Base-by-base conservation (phyloP, 2,797 vertebrate species). In the Valencia hispanica region DNA sequence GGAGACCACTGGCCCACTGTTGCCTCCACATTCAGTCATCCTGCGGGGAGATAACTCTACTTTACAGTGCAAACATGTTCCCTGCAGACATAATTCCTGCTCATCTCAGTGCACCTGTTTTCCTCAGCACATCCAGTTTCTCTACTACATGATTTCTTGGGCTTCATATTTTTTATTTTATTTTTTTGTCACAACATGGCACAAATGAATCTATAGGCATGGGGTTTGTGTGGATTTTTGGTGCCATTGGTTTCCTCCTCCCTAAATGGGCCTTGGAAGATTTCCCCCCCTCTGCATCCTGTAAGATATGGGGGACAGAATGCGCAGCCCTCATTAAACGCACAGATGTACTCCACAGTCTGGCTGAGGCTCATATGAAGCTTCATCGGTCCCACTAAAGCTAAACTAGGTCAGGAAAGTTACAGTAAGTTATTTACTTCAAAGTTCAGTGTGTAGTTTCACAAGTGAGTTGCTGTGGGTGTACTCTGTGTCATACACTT, bases 371-470 rank as follows among this genome's bases (percentile, higher is more conserved):
- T 57, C 51, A 59, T 18, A 27, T 57, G 70, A 43, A 36, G 70
- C 70, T 57, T 11, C 70, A 72, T 20, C 53, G 55, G 70, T 72
- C 36, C 25, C 25, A 57, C 36, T 43, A 50, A 66, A 50, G 30
- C 68, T 34, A 32, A 72, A 72, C 36, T 43, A 39, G 70, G 36
- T 57, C 51, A 72, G 53, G 27, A 57, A 71, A 71, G 53, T 73
- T 61, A 61, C 3, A 32, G 55, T 30, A 45, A 45, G 53, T 32
- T 73, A 73, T 45, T 32, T 70, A 70, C 69, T 70, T 51, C 32
- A 50, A 70, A 51, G 69, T 51, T 51, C 20, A 36, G 32, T 32
- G 32, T 36, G 48, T 36, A 53, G 69, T 53, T 70, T 70, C 48
- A 25, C 43, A 34, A 51, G 32, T 12, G 22, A 36, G 30, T 34